Conservation (phyloP, 2,113 vertebrate genomes). For the Poicephalus meyeri region DNA sequence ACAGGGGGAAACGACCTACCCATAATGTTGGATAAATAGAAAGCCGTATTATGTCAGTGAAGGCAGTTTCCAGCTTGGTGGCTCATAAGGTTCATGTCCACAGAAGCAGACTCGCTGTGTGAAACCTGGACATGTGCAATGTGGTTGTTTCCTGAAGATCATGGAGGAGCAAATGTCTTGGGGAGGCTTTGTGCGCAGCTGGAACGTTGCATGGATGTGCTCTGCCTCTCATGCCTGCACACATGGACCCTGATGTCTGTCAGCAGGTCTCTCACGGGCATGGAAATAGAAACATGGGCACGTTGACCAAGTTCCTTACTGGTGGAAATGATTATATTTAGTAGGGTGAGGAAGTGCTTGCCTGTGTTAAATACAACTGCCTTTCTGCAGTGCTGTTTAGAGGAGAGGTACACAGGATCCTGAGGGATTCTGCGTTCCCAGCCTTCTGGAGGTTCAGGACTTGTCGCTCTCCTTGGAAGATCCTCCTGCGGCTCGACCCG, state of each 20-base stretch:
- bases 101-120: fast-evolving
- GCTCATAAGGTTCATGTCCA: background rate
- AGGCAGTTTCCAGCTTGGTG: background rate
- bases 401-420: background rate
- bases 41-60: background rate
- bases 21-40: background rate
- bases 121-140: fast-evolving
- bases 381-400: background rate
- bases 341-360: background rate
- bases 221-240: background rate
- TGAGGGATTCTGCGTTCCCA: background rate
- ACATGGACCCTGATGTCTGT: background rate
- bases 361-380: background rate
- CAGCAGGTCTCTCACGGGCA: background rate
- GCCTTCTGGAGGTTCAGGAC: background rate
- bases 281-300: fast-evolving
- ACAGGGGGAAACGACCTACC: background rate
- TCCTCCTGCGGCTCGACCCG: background rate
- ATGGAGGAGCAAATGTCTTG: fast-evolving
- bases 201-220: background rate
- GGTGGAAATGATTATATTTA: background rate
- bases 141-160: background rate
- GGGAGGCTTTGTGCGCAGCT: background rate
- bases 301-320: background rate
- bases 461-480: background rate